Conservation (phyloP, 2,113 vertebrate genomes). For the Cromileptes altivelis region DNA sequence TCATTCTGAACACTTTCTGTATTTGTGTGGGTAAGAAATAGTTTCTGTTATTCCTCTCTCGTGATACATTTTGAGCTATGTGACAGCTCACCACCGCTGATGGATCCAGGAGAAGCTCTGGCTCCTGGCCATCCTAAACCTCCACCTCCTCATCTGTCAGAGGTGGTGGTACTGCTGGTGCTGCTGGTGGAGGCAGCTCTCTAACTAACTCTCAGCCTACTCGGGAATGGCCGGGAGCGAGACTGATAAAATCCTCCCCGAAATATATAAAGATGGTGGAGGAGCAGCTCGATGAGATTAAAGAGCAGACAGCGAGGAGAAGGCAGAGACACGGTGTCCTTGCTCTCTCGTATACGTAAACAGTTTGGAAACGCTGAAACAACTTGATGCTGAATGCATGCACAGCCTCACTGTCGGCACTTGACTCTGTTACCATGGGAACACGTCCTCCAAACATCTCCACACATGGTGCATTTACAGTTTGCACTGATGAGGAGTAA, state of each 20-base stretch:
- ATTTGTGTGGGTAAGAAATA: neutral
- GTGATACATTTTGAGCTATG: neutral
- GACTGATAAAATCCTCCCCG: neutral
- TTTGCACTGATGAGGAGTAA: neutral
- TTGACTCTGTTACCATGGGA: conserved; percentile 51
- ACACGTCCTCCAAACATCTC: conserved; percentile 36
- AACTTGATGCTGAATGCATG: neutral
- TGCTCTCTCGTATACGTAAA: neutral
- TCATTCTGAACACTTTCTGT: neutral
- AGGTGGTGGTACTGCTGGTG: conserved; percentile 7
- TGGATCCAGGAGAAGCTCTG: conserved; percentile 39
- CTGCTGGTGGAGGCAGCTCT: neutral
- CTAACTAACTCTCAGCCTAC: neutral
- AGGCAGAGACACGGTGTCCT: neutral
- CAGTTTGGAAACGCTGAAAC: conserved; percentile 39
- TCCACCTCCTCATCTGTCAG: conserved; percentile 61
- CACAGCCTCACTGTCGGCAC: conserved; percentile 3
- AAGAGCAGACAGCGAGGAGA: conserved; percentile 15
- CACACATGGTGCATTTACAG: conserved; percentile 10
- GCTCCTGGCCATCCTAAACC: conserved; percentile 52
- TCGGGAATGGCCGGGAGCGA: conserved; percentile 8
- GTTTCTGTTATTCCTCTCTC: neutral
- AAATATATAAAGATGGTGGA: conserved; percentile 11
- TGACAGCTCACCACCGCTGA: conserved; percentile 24
- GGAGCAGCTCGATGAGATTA: conserved; percentile 40